Conservation (phyloP, 2,113 vertebrate species). For the Apodemus speciosus region DNA sequence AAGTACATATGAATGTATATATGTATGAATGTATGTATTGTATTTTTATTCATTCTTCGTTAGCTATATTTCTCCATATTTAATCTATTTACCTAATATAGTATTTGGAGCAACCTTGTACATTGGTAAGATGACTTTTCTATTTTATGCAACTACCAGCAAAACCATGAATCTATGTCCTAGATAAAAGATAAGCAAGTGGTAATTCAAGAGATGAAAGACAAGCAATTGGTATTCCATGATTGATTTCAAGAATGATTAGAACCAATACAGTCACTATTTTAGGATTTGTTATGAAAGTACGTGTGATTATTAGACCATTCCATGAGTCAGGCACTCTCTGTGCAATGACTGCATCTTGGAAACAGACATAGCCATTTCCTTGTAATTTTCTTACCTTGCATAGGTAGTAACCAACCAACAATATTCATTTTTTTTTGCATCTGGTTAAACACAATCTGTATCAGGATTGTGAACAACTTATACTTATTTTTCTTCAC, state of each 20-base stretch:
- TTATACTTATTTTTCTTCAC: not conserved
- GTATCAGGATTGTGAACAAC: not conserved
- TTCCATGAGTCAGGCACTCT: not conserved
- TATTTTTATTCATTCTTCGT: not conserved
- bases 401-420: not conserved
- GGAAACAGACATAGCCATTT: not conserved
- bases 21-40: not conserved
- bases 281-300: not conserved
- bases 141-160: not conserved
- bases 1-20: not conserved
- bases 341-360: not conserved
- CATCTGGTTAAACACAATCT: not conserved
- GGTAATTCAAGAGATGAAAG: not conserved
- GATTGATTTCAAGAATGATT: not conserved
- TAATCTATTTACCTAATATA: not conserved
- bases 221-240: not conserved
- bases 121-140: not conserved
- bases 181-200: not conserved
- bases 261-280: not conserved
- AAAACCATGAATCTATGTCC: not conserved
- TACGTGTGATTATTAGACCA: not conserved
- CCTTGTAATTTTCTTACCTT: not conserved
- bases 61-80: not conserved
- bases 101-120: not conserved
- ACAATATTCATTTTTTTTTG: not conserved